Percentiles rank a stretch among this genome's conserved stretches.
Evolutionary conservation across 2,113 vertebrate genomes (phyloP).

Genomic region (Chauna torquata): DNA sequence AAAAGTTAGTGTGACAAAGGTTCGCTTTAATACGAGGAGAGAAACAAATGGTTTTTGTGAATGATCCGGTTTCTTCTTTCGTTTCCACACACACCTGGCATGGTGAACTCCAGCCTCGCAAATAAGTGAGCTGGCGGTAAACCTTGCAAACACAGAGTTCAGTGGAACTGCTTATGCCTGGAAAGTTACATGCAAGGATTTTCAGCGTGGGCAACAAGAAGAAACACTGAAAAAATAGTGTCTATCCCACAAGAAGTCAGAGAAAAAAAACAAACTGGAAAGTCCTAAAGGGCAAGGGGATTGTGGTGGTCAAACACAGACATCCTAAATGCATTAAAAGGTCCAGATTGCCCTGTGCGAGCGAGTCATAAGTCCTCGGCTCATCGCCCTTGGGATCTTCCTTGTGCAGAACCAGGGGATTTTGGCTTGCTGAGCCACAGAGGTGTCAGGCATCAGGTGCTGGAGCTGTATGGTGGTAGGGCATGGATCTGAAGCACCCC

Average conservation of each 20-base stretch:
- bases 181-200: background rate
- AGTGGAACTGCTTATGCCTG: fast-evolving
- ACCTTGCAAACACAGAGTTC: fast-evolving
- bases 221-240: background rate
- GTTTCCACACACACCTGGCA: background rate
- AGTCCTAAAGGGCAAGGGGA: background rate
- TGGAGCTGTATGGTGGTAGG: background rate
- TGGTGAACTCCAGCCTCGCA: fast-evolving
- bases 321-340: fast-evolving
- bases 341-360: too few relatives aligned
- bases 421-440: too few relatives aligned
- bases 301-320: background rate
- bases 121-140: background rate
- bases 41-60: background rate
- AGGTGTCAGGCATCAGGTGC: too few relatives aligned
- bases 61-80: background rate
- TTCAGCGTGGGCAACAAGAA: fast-evolving
- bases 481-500: too few relatives aligned
- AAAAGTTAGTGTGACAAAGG: too few relatives aligned
- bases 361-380: too few relatives aligned
- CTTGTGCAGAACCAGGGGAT: background rate
- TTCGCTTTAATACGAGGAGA: background rate
- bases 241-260: background rate
- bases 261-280: background rate
- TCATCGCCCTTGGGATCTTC: background rate